Evolutionary conservation across 2,888 invertebrate species (phyloP).

Genomic region (Zaprionus lineosus): DNA sequence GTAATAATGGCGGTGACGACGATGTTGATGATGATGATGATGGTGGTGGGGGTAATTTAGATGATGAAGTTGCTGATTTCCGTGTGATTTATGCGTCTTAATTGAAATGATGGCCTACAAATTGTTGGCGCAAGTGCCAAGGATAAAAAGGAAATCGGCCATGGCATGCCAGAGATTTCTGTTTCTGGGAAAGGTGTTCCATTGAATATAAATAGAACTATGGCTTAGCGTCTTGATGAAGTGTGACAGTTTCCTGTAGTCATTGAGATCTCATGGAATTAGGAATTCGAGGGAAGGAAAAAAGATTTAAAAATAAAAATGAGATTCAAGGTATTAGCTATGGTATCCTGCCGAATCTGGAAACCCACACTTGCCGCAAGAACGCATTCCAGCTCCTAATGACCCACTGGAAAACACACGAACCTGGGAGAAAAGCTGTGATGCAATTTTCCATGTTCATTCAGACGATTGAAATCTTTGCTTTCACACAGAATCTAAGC

Average conservation of each 20-base stretch:
- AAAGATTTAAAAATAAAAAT: neutral
- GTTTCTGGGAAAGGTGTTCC: slow-evolving; percentile 26
- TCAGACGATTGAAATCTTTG: slow-evolving; percentile 50
- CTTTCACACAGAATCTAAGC: slow-evolving; percentile 38
- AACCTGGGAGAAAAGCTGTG: slow-evolving; percentile 6
- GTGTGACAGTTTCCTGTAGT: slow-evolving; percentile 48
- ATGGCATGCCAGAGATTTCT: slow-evolving; percentile 38
- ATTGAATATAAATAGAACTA: slow-evolving; percentile 31
- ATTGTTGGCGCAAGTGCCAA: slow-evolving; percentile 65
- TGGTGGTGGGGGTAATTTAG: slow-evolving; percentile 22
- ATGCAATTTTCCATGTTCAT: slow-evolving; percentile 42
- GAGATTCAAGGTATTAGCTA: neutral
- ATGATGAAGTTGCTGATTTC: slow-evolving; percentile 61
- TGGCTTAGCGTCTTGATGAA: slow-evolving; percentile 13
- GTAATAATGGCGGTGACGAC: too few species aligned
- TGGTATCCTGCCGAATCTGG: neutral
- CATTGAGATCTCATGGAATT: slow-evolving; percentile 10
- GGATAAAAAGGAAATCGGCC: slow-evolving; percentile 19
- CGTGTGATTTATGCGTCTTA: slow-evolving; percentile 74
- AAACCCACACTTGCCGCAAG: slow-evolving; percentile 25
- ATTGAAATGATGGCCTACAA: slow-evolving; percentile 78
- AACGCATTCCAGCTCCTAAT: slow-evolving; percentile 17
- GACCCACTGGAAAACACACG: slow-evolving; percentile 51
- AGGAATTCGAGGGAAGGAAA: neutral
- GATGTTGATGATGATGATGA: slow-evolving; percentile 21